Evolutionary conservation across 2,797 vertebrate genomes (phyloP).

Genomic region (Enteromius radiatus): DNA sequence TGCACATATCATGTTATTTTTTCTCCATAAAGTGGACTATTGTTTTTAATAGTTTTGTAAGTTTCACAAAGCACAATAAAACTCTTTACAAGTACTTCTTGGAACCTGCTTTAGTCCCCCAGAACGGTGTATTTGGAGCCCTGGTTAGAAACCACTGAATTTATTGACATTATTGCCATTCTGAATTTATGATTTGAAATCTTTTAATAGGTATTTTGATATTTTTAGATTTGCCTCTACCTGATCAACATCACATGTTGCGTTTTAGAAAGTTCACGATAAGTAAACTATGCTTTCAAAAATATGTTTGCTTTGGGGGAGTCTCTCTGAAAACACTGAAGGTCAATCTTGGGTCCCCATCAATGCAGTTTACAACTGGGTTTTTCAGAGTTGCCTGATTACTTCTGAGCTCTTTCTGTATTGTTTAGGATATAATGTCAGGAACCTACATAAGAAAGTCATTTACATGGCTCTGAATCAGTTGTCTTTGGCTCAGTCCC

Average conservation of each 20-base stretch:
- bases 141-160: not conserved
- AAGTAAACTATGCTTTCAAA: constrained; percentile 14
- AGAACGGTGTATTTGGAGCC: not conserved
- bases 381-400: not conserved
- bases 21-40: not conserved
- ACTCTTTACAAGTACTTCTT: not conserved
- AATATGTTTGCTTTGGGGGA: constrained; percentile 35
- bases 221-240: constrained; percentile 11
- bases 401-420: not conserved
- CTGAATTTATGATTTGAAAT: not conserved
- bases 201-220: not conserved
- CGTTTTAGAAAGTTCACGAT: not conserved
- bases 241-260: not conserved
- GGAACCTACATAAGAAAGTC: constrained; percentile 23
- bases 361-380: not conserved
- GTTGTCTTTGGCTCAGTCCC: constrained; percentile 36
- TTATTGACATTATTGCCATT: not conserved
- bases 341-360: constrained; percentile 30
- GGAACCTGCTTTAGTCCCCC: not conserved
- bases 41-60: not conserved
- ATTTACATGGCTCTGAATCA: constrained; percentile 39
- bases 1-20: not conserved
- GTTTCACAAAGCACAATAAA: not conserved
- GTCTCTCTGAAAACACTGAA: constrained; percentile 22
- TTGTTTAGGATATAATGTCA: constrained; percentile 27